These are phyloP conservation scores for Phyllotreta striolata DNA, from an alignment of 2,888 invertebrate species.

Conservation along the genomic window DNA sequence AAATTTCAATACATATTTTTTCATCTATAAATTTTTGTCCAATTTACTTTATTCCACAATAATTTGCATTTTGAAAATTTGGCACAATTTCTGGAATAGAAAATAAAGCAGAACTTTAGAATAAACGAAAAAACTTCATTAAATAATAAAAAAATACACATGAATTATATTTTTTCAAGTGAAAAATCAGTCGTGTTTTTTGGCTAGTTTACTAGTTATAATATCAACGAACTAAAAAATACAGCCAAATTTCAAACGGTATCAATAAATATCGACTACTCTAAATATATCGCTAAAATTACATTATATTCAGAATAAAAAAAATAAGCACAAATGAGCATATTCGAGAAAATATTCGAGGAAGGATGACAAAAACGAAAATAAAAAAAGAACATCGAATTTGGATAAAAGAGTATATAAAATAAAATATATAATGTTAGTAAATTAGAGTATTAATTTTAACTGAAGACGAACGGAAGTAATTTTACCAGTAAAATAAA, in stretches of 20 bases:
- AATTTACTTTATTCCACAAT: slow-evolving; percentile 5
- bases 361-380: no score
- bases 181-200: slow-evolving; percentile 20
- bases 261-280: background rate
- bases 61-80: slow-evolving; percentile 19
- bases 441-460: no score
- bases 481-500: no score
- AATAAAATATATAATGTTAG: no score
- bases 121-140: background rate
- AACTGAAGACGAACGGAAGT: no score
- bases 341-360: no score
- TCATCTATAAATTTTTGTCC: slow-evolving; percentile 5
- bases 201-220: slow-evolving; percentile 12
- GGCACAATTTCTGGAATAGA: slow-evolving; percentile 4
- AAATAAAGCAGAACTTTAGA: slow-evolving; percentile 4
- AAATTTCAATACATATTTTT: slow-evolving; percentile 12
- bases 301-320: no score
- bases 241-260: slow-evolving; percentile 22
- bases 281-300: no score
- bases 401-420: no score
- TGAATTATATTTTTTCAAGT: slow-evolving; percentile 1
- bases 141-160: background rate
- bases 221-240: slow-evolving; percentile 15
- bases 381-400: no score
- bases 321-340: no score